Percentiles rank a stretch among this genome's conserved stretches.
These are phyloP conservation scores for Macquaria ambigua DNA, from an alignment of 2,113 vertebrate genomes.

Conservation along the genomic window DNA sequence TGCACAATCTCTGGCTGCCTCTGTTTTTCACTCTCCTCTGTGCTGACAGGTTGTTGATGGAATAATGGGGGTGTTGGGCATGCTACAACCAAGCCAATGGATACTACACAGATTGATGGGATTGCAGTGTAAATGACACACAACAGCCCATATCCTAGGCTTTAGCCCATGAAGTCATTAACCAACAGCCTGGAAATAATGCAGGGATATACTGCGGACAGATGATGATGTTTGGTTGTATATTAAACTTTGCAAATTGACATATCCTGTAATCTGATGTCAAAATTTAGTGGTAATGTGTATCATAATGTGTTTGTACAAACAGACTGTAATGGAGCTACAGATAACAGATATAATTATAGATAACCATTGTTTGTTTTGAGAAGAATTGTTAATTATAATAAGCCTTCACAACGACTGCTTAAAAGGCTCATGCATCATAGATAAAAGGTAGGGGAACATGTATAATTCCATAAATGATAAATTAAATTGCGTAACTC, in stretches of 20 bases:
- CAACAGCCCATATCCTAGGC: slow-evolving; percentile 13
- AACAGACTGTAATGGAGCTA: slow-evolving; percentile 40
- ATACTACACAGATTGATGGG: slow-evolving; percentile 46
- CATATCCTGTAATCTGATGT: slow-evolving; percentile 45
- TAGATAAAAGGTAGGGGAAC: slow-evolving; percentile 35
- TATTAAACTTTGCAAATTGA: slow-evolving; percentile 17
- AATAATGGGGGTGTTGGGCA: slow-evolving; percentile 54
- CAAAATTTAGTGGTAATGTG: slow-evolving; percentile 35
- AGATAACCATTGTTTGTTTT: slow-evolving; percentile 66
- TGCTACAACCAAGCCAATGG: slow-evolving; percentile 30
- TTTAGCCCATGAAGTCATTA: slow-evolving; percentile 25
- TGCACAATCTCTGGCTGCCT: slow-evolving; percentile 23
- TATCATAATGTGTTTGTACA: slow-evolving; percentile 46
- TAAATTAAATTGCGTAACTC: slow-evolving; percentile 45
- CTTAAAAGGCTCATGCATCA: slow-evolving; percentile 39
- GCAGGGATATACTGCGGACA: not conserved
- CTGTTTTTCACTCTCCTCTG: slow-evolving; percentile 36
- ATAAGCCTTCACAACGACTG: slow-evolving; percentile 16
- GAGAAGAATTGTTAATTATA: slow-evolving; percentile 47
- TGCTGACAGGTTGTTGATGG: slow-evolving; percentile 55
- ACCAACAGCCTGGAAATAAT: slow-evolving; percentile 25
- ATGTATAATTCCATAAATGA: slow-evolving; percentile 47
- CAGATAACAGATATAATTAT: slow-evolving; percentile 63
- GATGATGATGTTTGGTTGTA: not conserved
- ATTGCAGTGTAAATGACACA: slow-evolving; percentile 48